These are phyloP conservation scores for Drosophila limbata DNA, from an alignment of 2,888 invertebrate species.

Conservation along the genomic window DNA sequence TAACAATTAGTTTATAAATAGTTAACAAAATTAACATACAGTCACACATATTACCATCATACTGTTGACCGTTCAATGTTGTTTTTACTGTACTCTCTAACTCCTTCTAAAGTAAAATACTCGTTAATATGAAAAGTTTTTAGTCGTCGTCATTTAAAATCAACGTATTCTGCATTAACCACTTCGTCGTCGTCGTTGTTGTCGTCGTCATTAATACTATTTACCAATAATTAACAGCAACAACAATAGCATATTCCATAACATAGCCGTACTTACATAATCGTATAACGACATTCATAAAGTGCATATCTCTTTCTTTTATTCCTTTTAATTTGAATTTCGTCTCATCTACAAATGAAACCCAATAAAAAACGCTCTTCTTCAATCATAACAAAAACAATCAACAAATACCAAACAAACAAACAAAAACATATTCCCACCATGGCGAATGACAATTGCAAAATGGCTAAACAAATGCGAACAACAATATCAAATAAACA, in stretches of 20 bases:
- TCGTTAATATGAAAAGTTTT: constrained; percentile 23
- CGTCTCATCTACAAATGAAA: constrained; percentile 66
- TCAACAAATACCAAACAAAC: constrained; percentile 9
- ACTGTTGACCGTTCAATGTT: constrained; percentile 71
- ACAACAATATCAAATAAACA: constrained; percentile 29
- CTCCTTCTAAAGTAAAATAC: constrained; percentile 19
- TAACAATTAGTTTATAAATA: constrained; percentile 20
- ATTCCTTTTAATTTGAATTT: constrained; percentile 64
- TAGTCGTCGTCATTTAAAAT: constrained; percentile 41
- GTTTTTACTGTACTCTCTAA: constrained; percentile 52
- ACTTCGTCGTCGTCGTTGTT: constrained; percentile 41
- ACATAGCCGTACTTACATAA: constrained; percentile 35
- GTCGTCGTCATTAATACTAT: constrained; percentile 21
- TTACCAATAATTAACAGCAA: constrained; percentile 24
- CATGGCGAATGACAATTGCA: constrained; percentile 53
- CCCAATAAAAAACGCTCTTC: constrained; percentile 30
- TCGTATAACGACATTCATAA: constrained; percentile 68
- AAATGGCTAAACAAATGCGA: constrained; percentile 81
- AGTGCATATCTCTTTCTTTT: constrained; percentile 74
- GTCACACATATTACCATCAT: constrained; percentile 45
- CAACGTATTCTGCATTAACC: constrained; percentile 36
- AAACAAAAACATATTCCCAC: constrained; percentile 19
- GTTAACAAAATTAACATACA: constrained; percentile 6
- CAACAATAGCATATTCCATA: constrained; percentile 47
- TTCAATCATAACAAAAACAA: constrained; percentile 39